Evolutionary conservation across 2,888 invertebrate genomes (phyloP), one percentile per base, ranked within the genome.

Genomic region (Drosophila pegasa): DNA sequence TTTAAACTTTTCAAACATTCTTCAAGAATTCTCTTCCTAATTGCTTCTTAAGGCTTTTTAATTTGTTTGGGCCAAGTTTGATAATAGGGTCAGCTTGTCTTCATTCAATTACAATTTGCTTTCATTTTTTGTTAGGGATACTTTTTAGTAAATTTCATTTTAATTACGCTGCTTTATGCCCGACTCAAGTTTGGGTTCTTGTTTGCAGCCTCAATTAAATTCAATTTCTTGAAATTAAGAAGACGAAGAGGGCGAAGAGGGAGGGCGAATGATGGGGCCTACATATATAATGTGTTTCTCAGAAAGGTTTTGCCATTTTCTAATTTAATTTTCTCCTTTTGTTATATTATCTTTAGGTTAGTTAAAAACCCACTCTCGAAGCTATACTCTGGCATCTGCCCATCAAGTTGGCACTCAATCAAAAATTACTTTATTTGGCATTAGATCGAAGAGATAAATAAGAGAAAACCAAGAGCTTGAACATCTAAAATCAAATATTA

Each of bases 401-500:
- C 56, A 43, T 75, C 69, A 57, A 18, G 27, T 45, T 29, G 16
- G 27, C 16, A 45, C 45, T 45, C 12, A 18, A 16, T 45, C 16
- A 45, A 45, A 48, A 31, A 20, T 38, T 35, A 47, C 27, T 54
- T 73, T 58, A 18, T 38, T 16, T 4, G 5, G 52, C 56, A 48
- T 77, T 72, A 50, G 56, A 59, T 60, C 41, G 22, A 27, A 55
- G 27, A 27, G 18, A 18, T 8, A 8, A 43, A 43, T 1, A 27
- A 9, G 2, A 29, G 27, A 27, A 45, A 25, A 3, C 22, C 35
- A n/a, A 51, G 18, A 57, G 43, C 33, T 62, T 56, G 59, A 52
- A 37, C 38, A 74, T 74, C 67, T 35, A 16, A 78, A 62, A 78
- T 78, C 69, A 68, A 78, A 75, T 75, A 75, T 62, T 78, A 37